Evolutionary conservation across 2,888 invertebrate species (phyloP), one percentile per base, ranked within the genome.

Genomic region (Aphrophora alni): DNA sequence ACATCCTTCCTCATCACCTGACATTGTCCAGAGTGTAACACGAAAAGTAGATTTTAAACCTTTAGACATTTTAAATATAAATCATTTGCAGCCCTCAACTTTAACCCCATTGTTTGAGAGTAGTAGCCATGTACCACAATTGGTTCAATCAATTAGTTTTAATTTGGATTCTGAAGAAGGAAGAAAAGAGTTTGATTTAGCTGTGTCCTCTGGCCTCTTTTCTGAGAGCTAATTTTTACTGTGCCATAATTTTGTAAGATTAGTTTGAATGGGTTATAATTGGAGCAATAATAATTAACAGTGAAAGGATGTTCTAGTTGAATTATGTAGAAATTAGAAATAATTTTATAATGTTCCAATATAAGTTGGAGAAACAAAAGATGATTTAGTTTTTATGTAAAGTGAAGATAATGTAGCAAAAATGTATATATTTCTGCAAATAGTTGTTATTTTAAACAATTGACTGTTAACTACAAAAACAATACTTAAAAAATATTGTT

Each of bases 81-180:
- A 59, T 21, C 12, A 59, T 21, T 59, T 59, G 59, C 59, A 59
- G 21, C 59, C 59, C 1, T 59, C 59, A 3, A 21, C 59, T n/a
- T 33, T 8, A 33, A 21, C 59, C 4, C 44, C 44, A 14, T 44
- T 14, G 17, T 2, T 44, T 14, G 21, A 59, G 21, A 59, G 59
- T 21, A n/a, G 59, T 10, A 59, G 21, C 21, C 21, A 59, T 3
- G 59, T 2, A 7, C 59, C 76, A 59, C 68, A 76, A 27, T 26
- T 76, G n/a, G 33, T 77, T 10, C 77, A 68, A 70, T 77, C 77
- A 8, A 26, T 77, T 21, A 33, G 70, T 68, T 77, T 77, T 38
- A 70, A 68, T 70, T 77, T 77, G 17, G 69, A 77, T 77, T 28
- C 77, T 70, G 70, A 77, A 38, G 69, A 69, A 70, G 77, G 69